A percentile compares a stretch with the other conserved stretches of the same genome.
Conservation (phyloP, 2,113 vertebrate species). For the Melozone crissalis region DNA sequence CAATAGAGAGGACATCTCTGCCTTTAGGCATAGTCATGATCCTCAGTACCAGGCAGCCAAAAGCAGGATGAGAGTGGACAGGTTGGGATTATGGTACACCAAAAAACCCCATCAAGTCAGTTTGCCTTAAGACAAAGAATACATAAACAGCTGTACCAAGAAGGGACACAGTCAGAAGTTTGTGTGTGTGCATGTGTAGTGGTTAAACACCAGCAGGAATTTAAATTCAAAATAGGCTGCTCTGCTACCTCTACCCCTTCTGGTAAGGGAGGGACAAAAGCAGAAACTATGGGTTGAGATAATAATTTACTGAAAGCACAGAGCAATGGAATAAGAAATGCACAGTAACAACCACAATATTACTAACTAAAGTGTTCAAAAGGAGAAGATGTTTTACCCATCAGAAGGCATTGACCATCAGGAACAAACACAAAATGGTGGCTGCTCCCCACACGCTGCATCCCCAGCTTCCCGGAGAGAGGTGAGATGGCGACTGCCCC, state of each 20-base stretch:
- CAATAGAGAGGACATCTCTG: neutral
- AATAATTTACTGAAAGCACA: neutral
- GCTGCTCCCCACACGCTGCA: accelerated
- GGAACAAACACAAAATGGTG: neutral
- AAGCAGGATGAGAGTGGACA: neutral
- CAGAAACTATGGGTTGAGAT: neutral
- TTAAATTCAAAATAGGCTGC: neutral
- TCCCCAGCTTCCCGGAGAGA: too few relatives aligned
- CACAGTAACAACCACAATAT: accelerated
- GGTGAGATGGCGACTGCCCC: neutral
- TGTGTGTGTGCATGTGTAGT: neutral
- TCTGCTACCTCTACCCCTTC: neutral
- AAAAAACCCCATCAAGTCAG: neutral
- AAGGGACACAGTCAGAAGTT: neutral
- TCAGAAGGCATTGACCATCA: neutral
- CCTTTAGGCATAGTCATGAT: neutral
- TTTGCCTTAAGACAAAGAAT: neutral
- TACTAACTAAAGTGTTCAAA: neutral
- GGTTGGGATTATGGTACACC: neutral
- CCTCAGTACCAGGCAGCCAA: neutral
- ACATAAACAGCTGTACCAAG: neutral
- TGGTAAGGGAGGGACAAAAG: neutral
- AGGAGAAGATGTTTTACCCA: neutral
- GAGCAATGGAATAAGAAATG: neutral
- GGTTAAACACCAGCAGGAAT: neutral